phyloP scores from a whole-genome alignment of 1,140 invertebrate species.

The Monochamus saltuarius region DNA sequence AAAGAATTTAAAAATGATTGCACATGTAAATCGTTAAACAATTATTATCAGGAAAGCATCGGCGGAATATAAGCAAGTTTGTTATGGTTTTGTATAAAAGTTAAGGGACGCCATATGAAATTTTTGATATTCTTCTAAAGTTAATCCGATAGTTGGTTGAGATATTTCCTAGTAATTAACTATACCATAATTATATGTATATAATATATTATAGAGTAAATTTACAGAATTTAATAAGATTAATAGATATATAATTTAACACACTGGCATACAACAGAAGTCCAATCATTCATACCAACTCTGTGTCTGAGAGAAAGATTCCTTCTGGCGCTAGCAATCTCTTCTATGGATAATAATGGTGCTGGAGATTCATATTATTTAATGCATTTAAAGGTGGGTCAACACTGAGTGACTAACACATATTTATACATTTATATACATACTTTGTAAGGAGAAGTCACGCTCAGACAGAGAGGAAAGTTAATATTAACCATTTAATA shows the following conservation, averaged over 20 bases:
- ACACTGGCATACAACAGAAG: slow-evolving; percentile 45
- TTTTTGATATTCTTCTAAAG: slow-evolving; percentile 48
- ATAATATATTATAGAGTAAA: slow-evolving; percentile 51
- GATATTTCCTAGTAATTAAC: slow-evolving; percentile 50
- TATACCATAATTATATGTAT: slow-evolving; percentile 50
- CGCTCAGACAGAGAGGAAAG: slow-evolving; percentile 42
- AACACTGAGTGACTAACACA: slow-evolving; percentile 39
- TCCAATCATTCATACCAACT: slow-evolving; percentile 41
- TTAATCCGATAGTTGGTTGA: slow-evolving; percentile 47
- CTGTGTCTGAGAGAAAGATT: slow-evolving; percentile 35
- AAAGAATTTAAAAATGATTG: slow-evolving; percentile 9
- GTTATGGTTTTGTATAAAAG: slow-evolving; percentile 46
- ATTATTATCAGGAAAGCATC: neutral
- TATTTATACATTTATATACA: slow-evolving; percentile 49
- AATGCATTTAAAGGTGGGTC: slow-evolving; percentile 31
- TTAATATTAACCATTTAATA: slow-evolving; percentile 45
- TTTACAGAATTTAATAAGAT: slow-evolving; percentile 51
- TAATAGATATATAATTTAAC: slow-evolving; percentile 49
- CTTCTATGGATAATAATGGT: slow-evolving; percentile 28
- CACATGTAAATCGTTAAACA: slow-evolving; percentile 18
- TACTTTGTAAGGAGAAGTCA: slow-evolving; percentile 26
- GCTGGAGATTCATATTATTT: slow-evolving; percentile 43
- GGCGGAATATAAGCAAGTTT: slow-evolving; percentile 15
- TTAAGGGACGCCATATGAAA: slow-evolving; percentile 50
- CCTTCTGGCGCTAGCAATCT: slow-evolving; percentile 25